A percentile compares a stretch with the other conserved stretches of the same genome.
Evolutionary conservation across 2,797 vertebrate species (phyloP).

Genomic region (Parauchenoglanis ngamensis): DNA sequence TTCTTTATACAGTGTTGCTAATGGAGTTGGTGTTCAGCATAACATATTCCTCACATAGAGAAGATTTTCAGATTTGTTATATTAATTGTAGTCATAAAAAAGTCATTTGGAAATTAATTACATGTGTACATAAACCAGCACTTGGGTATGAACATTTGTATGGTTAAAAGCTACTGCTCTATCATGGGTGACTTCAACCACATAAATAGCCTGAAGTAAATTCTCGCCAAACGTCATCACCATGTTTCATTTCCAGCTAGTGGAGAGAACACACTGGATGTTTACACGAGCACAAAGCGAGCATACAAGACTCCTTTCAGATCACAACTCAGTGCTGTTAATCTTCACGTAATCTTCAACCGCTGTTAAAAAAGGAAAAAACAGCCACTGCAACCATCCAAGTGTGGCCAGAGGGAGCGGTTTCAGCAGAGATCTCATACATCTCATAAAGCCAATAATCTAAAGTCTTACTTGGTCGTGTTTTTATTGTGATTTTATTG

Average conservation of each 20-base stretch:
- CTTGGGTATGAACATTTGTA: background rate
- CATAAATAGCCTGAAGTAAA: background rate
- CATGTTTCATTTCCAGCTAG: background rate
- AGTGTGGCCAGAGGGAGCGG: slow-evolving; percentile 3
- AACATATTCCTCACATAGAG: background rate
- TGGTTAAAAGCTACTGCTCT: background rate
- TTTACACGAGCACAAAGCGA: background rate
- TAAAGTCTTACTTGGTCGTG: background rate
- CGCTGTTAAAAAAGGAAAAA: background rate
- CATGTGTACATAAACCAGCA: background rate
- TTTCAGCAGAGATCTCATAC: background rate
- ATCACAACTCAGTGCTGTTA: background rate
- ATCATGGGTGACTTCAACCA: background rate
- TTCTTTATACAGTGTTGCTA: background rate
- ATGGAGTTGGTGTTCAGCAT: background rate
- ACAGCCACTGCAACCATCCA: background rate
- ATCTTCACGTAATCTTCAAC: slow-evolving; percentile 6
- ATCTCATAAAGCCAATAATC: slow-evolving; percentile 9
- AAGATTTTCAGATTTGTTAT: background rate
- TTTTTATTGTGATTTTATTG: background rate
- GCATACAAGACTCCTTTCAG: background rate
- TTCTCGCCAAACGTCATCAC: background rate
- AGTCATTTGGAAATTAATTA: background rate
- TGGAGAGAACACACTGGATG: background rate
- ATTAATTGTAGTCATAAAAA: no score